Percentiles rank a stretch among this genome's conserved stretches.
Conservation (phyloP, 2,797 vertebrate genomes). For the Tadarida brasiliensis region DNA sequence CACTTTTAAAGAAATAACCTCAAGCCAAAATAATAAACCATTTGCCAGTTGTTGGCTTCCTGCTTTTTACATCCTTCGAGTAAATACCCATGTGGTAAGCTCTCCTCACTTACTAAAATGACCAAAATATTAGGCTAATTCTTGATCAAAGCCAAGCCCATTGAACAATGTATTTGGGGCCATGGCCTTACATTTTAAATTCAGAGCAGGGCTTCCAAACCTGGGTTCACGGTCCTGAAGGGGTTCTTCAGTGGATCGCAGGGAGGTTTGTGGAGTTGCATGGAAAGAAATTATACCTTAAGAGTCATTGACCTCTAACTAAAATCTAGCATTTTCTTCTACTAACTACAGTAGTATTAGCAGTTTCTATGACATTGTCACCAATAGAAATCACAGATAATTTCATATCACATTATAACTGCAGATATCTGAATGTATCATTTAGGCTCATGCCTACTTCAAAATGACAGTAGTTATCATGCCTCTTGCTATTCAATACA, state of each 20-base stretch:
- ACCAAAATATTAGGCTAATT: background rate
- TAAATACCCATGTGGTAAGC: background rate
- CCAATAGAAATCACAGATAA: background rate
- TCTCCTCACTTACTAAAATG: background rate
- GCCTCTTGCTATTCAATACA: background rate
- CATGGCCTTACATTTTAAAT: background rate
- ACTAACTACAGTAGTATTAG: background rate
- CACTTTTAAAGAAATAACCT: conserved; percentile 14
- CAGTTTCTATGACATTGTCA: background rate
- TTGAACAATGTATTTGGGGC: background rate
- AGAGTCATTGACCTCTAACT: background rate
- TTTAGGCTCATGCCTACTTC: background rate
- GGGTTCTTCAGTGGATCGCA: background rate
- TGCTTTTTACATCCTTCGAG: background rate
- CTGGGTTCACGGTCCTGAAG: background rate
- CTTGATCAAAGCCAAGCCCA: background rate
- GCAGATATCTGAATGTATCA: background rate
- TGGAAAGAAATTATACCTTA: background rate
- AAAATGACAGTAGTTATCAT: background rate
- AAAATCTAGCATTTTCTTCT: conserved; percentile 12
- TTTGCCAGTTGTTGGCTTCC: background rate
- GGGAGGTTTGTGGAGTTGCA: background rate
- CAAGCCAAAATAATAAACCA: background rate
- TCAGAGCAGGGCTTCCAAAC: background rate
- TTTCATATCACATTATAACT: background rate